Percentiles rank a stretch among this genome's conserved stretches.
phyloP scores from a whole-genome alignment of 2,888 invertebrate species.

The Drosophila nr. perissopoda region DNA sequence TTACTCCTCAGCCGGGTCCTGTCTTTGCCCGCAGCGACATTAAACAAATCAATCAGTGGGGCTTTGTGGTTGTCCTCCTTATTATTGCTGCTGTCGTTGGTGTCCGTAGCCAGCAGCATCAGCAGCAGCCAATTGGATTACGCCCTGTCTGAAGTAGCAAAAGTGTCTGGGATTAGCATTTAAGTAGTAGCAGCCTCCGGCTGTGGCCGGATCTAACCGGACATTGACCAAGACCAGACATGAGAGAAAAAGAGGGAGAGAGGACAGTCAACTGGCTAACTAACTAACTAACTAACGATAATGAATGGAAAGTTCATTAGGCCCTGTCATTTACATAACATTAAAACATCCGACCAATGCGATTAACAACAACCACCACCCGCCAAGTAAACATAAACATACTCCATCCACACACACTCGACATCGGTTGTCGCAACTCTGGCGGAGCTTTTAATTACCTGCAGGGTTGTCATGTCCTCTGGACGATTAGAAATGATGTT shows the following conservation, averaged over 20 bases:
- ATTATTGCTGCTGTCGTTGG: constrained; percentile 4
- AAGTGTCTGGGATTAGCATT: constrained; percentile 73
- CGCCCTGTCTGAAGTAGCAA: constrained; percentile 58
- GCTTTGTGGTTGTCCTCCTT: constrained; percentile 59
- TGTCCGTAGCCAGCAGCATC: constrained; percentile 12
- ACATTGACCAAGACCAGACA: constrained; percentile 42
- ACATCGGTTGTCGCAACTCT: constrained; percentile 22
- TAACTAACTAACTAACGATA: constrained; percentile 72
- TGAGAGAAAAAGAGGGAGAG: background rate
- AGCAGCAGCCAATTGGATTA: constrained; percentile 47
- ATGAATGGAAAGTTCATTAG: constrained; percentile 81
- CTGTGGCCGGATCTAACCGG: constrained; percentile 52
- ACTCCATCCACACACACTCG: constrained; percentile 4
- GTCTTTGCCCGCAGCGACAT: constrained; percentile 60
- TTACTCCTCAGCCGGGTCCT: constrained; percentile 7
- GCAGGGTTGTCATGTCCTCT: constrained; percentile 41
- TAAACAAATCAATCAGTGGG: constrained; percentile 79
- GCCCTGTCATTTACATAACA: constrained; percentile 80
- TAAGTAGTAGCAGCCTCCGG: constrained; percentile 55
- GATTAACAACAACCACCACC: constrained; percentile 33
- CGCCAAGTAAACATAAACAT: constrained; percentile 42
- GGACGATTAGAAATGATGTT: background rate
- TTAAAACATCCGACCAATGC: constrained; percentile 66
- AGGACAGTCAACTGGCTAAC: constrained; percentile 25
- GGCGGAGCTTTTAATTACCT: constrained; percentile 29